These are phyloP conservation scores for Eriosoma lanigerum DNA, from an alignment of 1,140 invertebrate genomes.

Conservation along the genomic window DNA sequence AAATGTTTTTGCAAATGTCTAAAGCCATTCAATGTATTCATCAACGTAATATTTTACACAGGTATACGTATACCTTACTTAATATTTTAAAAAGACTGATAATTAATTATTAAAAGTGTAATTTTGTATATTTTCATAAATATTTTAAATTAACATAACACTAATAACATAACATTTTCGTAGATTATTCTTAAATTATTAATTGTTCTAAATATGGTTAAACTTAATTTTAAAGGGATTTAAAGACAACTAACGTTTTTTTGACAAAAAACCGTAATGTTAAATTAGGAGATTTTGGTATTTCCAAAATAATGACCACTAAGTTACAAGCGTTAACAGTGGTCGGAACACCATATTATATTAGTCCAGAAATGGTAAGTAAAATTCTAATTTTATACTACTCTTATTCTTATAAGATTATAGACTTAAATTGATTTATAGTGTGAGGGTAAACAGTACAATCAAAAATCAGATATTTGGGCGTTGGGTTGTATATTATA, in stretches of 20 bases:
- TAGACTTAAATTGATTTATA: slow-evolving; percentile 55
- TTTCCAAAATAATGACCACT: slow-evolving; percentile 72
- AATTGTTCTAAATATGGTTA: neutral
- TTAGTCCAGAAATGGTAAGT: slow-evolving; percentile 78
- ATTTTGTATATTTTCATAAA: too few relatives aligned
- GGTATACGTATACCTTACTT: slow-evolving; percentile 57
- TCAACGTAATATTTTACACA: slow-evolving; percentile 72
- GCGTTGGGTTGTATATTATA: slow-evolving; percentile 71
- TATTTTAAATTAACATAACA: too few relatives aligned
- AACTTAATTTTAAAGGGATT: slow-evolving; percentile 61
- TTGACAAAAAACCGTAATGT: slow-evolving; percentile 71
- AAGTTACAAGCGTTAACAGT: slow-evolving; percentile 71
- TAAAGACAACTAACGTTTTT: slow-evolving; percentile 82
- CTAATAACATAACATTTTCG: too few relatives aligned
- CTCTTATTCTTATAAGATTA: too few relatives aligned
- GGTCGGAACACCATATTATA: slow-evolving; percentile 82
- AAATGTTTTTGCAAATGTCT: slow-evolving; percentile 71
- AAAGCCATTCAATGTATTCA: slow-evolving; percentile 74
- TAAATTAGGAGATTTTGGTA: slow-evolving; percentile 76
- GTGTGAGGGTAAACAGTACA: slow-evolving; percentile 77
- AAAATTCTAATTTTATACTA: too few relatives aligned
- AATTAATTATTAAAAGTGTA: too few relatives aligned
- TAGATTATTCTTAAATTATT: too few relatives aligned
- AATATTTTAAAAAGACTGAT: neutral
- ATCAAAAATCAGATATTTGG: slow-evolving; percentile 82